Conservation (phyloP, 2,113 vertebrate species). For the Actenoides lindsayi region DNA sequence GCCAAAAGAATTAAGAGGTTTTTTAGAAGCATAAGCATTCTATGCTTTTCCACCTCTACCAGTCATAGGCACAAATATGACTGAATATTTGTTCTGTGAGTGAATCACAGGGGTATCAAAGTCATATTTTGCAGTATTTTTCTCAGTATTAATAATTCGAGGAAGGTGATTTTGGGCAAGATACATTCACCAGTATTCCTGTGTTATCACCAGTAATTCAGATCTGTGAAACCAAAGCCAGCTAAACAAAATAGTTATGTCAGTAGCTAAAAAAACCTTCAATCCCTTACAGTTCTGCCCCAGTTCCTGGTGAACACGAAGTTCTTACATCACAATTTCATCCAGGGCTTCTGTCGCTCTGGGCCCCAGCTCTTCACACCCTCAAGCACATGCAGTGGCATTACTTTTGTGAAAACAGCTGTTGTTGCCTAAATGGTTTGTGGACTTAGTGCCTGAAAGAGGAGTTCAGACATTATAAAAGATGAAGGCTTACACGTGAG, state of each 20-base stretch:
- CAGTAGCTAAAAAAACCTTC: not conserved
- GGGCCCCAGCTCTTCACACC: not conserved
- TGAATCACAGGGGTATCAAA: not conserved
- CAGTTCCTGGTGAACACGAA: not conserved
- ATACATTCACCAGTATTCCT: not conserved
- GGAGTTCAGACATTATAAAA: not conserved
- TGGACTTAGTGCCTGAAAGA: not conserved
- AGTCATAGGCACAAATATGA: not conserved
- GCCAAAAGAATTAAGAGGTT: not conserved
- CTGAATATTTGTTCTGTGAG: not conserved
- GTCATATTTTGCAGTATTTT: not conserved
- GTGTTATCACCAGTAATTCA: not conserved
- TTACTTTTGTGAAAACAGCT: not conserved
- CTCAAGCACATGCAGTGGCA: not conserved
- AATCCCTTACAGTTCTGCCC: not conserved
- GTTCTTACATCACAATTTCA: not conserved
- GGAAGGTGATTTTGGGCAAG: not conserved
- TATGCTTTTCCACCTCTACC: not conserved
- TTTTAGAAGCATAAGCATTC: not conserved
- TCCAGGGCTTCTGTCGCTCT: fast-evolving
- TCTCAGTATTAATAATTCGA: not conserved
- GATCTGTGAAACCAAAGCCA: not conserved
- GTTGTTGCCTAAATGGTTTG: not conserved
- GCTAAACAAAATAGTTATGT: not conserved
- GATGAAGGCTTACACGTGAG: fast-evolving